Percentiles rank a stretch among this genome's conserved stretches.
Evolutionary conservation across 2,113 vertebrate genomes (phyloP).

Genomic region (Tricholaema leucomelas): DNA sequence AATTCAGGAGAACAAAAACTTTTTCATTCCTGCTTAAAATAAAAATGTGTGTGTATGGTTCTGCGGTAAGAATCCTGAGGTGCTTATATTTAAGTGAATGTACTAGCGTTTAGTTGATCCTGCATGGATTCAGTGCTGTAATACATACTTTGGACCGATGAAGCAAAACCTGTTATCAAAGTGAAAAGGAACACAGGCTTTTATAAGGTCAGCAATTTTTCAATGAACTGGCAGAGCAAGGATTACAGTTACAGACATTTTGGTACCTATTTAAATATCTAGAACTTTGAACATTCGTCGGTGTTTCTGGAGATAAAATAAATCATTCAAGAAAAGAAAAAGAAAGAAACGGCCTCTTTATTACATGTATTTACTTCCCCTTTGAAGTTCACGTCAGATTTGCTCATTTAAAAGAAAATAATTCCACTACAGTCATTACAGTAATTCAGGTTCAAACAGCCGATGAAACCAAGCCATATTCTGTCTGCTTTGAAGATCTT

Average conservation of each 20-base stretch:
- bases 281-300: conserved; percentile 63
- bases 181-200: conserved; percentile 29
- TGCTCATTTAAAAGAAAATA: conserved; percentile 69
- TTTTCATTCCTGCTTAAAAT: conserved; percentile 36
- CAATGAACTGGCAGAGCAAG: conserved; percentile 29
- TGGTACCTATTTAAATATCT: conserved; percentile 50
- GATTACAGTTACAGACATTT: conserved; percentile 58
- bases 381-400: conserved; percentile 63
- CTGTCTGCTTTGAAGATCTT: conserved; percentile 65
- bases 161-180: conserved; percentile 54
- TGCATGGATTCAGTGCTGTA: conserved; percentile 1
- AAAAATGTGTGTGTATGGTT: background rate
- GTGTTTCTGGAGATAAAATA: conserved; percentile 64
- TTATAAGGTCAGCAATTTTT: conserved; percentile 60
- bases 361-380: conserved; percentile 66
- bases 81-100: conserved; percentile 31
- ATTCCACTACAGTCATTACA: conserved; percentile 68
- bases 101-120: conserved; percentile 49
- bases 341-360: conserved; percentile 20
- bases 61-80: background rate
- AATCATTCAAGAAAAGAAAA: conserved; percentile 56
- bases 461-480: conserved; percentile 48
- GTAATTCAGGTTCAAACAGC: conserved; percentile 70
- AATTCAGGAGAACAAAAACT: conserved; percentile 23
- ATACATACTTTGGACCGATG: conserved; percentile 25